phyloP scores from a whole-genome alignment of 2,888 invertebrate genomes.

The Tuta absoluta region DNA sequence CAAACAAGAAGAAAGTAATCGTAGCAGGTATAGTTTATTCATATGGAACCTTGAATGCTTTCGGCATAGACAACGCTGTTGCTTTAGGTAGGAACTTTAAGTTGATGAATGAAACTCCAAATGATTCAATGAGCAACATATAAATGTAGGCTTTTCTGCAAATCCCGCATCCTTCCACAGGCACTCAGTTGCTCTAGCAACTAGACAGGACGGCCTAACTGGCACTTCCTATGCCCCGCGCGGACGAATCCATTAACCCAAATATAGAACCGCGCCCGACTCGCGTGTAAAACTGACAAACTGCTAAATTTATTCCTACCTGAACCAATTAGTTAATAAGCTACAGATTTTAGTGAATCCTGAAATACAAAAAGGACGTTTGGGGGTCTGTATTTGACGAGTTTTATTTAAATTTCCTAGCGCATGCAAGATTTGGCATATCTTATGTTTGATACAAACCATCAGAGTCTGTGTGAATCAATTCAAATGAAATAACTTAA shows the following conservation, averaged over 20 bases:
- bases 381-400: neutral
- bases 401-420: too few species aligned
- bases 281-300: conserved; percentile 56
- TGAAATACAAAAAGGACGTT: neutral
- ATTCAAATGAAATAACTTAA: neutral
- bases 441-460: too few species aligned
- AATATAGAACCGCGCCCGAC: conserved; percentile 77
- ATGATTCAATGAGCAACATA: neutral
- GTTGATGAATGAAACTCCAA: too few species aligned
- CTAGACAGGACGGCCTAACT: conserved; percentile 66
- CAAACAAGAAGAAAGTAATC: too few species aligned
- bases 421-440: too few species aligned
- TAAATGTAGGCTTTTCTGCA: conserved; percentile 9
- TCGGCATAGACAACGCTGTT: too few species aligned
- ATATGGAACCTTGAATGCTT: too few species aligned
- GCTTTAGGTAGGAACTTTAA: neutral
- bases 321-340: conserved; percentile 31
- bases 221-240: conserved; percentile 75
- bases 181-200: conserved; percentile 43
- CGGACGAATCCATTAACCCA: conserved; percentile 81
- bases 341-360: conserved; percentile 1
- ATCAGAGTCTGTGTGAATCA: too few species aligned
- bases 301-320: conserved; percentile 10
- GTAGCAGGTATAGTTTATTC: too few species aligned
- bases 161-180: conserved; percentile 23